These are phyloP conservation scores for Apostichopus parvimensis DNA, from an alignment of 35 echinoderm and acorn worm genomes.

Conservation along the genomic window DNA sequence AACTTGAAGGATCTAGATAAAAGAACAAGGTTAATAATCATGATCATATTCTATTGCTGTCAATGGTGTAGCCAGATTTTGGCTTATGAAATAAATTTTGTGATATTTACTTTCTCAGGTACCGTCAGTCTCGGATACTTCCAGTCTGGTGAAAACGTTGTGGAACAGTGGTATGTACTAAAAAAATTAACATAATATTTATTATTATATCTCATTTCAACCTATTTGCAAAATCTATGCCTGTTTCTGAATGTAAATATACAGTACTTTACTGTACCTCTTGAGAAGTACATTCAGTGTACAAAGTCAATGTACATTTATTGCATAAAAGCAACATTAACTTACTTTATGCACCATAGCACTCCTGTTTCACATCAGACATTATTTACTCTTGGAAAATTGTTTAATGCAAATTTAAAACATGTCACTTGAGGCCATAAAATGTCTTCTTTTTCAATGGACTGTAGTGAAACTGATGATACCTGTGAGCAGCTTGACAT, in stretches of 20 bases:
- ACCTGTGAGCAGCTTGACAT: too few species aligned
- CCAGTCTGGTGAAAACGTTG: constrained; percentile 18
- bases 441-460: too few species aligned
- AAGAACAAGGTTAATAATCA: background rate
- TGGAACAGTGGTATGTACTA: constrained; percentile 44
- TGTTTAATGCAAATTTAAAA: too few species aligned
- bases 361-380: too few species aligned
- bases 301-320: background rate
- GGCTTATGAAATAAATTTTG: background rate
- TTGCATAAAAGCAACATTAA: too few species aligned
- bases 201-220: background rate
- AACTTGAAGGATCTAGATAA: too few species aligned
- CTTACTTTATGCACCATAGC: too few species aligned
- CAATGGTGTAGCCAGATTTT: background rate
- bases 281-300: background rate
- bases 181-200: background rate
- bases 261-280: background rate
- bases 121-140: constrained; percentile 32
- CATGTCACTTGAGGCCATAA: too few species aligned
- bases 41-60: background rate
- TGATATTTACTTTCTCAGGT: background rate
- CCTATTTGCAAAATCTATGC: too few species aligned
- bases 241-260: background rate
- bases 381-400: too few species aligned
- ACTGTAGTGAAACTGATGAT: too few species aligned